Evolutionary conservation across 2,888 invertebrate genomes (phyloP).

Genomic region (Coleophora deauratella): DNA sequence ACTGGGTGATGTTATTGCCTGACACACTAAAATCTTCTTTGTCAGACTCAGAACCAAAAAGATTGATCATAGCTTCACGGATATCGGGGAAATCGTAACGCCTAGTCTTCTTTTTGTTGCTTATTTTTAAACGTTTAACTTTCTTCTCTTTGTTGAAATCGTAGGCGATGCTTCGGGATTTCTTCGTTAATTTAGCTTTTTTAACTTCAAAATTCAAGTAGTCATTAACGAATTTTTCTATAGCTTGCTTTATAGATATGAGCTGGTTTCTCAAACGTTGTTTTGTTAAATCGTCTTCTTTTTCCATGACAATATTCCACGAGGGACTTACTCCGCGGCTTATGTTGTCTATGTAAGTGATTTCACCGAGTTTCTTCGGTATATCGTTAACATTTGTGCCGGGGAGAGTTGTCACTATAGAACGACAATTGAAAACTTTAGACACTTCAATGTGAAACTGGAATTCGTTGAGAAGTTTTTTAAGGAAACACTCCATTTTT

Average conservation of each 20-base stretch:
- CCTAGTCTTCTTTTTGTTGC: slow-evolving; percentile 47
- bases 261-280: slow-evolving; percentile 44
- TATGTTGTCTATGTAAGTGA: slow-evolving; percentile 28
- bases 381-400: slow-evolving; percentile 28
- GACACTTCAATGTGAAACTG: slow-evolving; percentile 62
- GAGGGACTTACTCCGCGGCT: slow-evolving; percentile 34
- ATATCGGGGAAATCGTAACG: slow-evolving; percentile 57
- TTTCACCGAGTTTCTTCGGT: slow-evolving; percentile 29
- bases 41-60: slow-evolving; percentile 33
- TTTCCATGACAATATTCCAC: slow-evolving; percentile 55
- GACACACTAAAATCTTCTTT: slow-evolving; percentile 7
- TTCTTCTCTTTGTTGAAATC: slow-evolving; percentile 27
- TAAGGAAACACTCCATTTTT: slow-evolving; percentile 43
- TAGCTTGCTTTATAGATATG: slow-evolving; percentile 36
- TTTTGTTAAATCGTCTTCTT: slow-evolving; percentile 43
- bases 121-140: slow-evolving; percentile 27
- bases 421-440: slow-evolving; percentile 44
- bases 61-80: slow-evolving; percentile 46
- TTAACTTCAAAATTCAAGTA: slow-evolving; percentile 29
- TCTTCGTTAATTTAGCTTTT: slow-evolving; percentile 9
- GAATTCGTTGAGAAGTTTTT: slow-evolving; percentile 49
- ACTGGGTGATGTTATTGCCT: slow-evolving; percentile 1
- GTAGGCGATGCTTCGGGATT: slow-evolving; percentile 23
- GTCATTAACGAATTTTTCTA: slow-evolving; percentile 40
- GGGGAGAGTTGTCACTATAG: slow-evolving; percentile 33